Conservation (phyloP, 2,113 vertebrate species). For the Ramphastos sulfuratus region DNA sequence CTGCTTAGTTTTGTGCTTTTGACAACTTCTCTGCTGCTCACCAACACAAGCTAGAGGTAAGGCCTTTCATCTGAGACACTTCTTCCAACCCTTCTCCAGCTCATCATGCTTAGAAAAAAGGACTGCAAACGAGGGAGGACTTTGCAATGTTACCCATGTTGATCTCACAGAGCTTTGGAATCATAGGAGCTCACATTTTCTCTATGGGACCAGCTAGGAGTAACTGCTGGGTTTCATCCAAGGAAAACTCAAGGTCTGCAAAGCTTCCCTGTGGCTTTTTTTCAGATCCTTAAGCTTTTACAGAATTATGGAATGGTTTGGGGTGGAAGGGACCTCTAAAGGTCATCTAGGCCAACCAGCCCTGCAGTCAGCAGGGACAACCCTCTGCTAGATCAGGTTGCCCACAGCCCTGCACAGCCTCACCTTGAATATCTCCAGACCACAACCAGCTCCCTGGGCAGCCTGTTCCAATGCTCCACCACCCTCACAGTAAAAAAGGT, state of each 20-base stretch:
- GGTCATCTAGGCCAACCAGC: too few relatives aligned
- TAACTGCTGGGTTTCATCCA: background rate
- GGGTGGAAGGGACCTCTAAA: too few relatives aligned
- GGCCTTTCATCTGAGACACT: background rate
- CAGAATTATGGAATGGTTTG: fast-evolving
- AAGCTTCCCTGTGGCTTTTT: background rate
- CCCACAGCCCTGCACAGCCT: too few relatives aligned
- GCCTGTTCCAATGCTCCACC: too few relatives aligned
- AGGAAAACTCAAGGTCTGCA: background rate
- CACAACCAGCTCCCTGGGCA: too few relatives aligned
- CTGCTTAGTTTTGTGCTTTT: conserved; percentile 1
- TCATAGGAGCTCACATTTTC: background rate
- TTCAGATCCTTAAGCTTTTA: background rate
- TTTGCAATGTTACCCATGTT: background rate
- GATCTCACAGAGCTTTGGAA: background rate
- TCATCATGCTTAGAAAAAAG: background rate
- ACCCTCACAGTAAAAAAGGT: background rate
- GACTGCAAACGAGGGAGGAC: background rate
- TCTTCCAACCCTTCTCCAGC: background rate
- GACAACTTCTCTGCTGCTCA: background rate
- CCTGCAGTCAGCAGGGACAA: too few relatives aligned
- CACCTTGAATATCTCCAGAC: too few relatives aligned
- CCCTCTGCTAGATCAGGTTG: too few relatives aligned
- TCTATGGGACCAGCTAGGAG: background rate
- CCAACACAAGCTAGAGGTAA: background rate